Evolutionary conservation across 1,140 invertebrate genomes (phyloP), one percentile per base, ranked within the genome.

Genomic region (Coptotermes formosanus): DNA sequence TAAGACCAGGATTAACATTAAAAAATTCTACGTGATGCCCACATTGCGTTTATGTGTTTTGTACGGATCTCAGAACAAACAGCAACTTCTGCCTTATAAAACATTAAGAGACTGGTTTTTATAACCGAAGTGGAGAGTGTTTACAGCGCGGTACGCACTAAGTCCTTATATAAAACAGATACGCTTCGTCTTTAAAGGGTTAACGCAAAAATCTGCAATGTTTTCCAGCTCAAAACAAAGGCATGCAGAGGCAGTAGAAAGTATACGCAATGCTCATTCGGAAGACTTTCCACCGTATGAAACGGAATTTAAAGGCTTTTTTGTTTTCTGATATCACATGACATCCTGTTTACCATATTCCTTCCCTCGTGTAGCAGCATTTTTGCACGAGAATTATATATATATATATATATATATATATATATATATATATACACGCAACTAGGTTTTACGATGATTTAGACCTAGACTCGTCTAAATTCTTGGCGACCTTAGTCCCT

Each of bases 341-440:
- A 75, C 64, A 30, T 75, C 64, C 64, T 75, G 64, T 75, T 75
- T 75, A n/a, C 25, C 64, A 75, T 75, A 75, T 75, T 75, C 64
- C 64, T n/a, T 75, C n/a, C 8, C 64, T 9, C 64, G 19, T 21
- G 6, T 16, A 55, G 52, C 19, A n/a, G 64, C 64, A 30, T 30
- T 30, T n/a, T 75, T 75, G 64, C n/a, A 75, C 4, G 64, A 75
- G 64, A 75, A 75, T 30, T 30, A 75, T 75, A 75, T 75, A 30
- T 59, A 59, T 59, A 38, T 38, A 38, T 38, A 38, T 38, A 38
- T 38, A 38, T 38, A 38, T 38, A 38, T 38, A 38, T 38, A 38
- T 38, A 38, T 38, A 38, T 38, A 38, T 38, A 38, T 38, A 38
- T 38, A 38, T 38, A 38, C 30, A 75, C 6, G 14, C 64, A 30